A percentile compares a stretch with the other conserved stretches of the same genome.
Evolutionary conservation across 2,113 vertebrate species (phyloP).

Genomic region (Lutjanus erythropterus): DNA sequence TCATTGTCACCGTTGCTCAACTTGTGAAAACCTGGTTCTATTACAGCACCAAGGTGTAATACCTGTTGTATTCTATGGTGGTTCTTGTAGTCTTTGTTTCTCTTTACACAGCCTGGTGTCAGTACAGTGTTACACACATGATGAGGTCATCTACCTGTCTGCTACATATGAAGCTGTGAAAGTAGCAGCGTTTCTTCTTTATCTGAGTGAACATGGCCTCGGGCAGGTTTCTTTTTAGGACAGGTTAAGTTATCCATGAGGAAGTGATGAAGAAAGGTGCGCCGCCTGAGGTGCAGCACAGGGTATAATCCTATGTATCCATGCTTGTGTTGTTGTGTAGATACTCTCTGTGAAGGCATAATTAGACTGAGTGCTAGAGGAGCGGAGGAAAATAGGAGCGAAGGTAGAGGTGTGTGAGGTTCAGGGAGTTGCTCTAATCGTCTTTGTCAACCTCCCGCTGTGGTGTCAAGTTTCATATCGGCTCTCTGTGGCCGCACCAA

Average conservation of each 20-base stretch:
- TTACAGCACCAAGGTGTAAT: background rate
- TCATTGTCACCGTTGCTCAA: background rate
- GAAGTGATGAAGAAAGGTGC: slow-evolving; percentile 60
- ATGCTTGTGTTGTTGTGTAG: slow-evolving; percentile 60
- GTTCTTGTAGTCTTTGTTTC: background rate
- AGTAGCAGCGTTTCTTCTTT: slow-evolving; percentile 25
- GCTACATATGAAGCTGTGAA: slow-evolving; percentile 17
- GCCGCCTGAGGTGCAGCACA: slow-evolving; percentile 48
- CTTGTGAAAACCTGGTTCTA: background rate
- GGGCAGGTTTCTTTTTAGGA: slow-evolving; percentile 60
- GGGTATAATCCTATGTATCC: slow-evolving; percentile 62
- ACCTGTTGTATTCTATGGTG: background rate
- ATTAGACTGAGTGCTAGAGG: slow-evolving; percentile 56
- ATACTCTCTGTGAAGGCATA: slow-evolving; percentile 61
- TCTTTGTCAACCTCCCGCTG: slow-evolving; percentile 85
- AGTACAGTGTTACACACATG: background rate
- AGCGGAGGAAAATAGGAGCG: slow-evolving; percentile 52
- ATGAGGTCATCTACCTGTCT: background rate
- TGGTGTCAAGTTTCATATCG: slow-evolving; percentile 83
- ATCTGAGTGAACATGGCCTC: slow-evolving; percentile 42
- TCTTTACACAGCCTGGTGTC: background rate
- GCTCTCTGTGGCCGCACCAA: slow-evolving; percentile 61
- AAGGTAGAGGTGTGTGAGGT: slow-evolving; percentile 60
- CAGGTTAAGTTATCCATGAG: slow-evolving; percentile 67
- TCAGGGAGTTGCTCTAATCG: slow-evolving; percentile 75